These are phyloP conservation scores for Sclerodermus sp. DNA, from an alignment of 2,888 invertebrate genomes.

Conservation along the genomic window DNA sequence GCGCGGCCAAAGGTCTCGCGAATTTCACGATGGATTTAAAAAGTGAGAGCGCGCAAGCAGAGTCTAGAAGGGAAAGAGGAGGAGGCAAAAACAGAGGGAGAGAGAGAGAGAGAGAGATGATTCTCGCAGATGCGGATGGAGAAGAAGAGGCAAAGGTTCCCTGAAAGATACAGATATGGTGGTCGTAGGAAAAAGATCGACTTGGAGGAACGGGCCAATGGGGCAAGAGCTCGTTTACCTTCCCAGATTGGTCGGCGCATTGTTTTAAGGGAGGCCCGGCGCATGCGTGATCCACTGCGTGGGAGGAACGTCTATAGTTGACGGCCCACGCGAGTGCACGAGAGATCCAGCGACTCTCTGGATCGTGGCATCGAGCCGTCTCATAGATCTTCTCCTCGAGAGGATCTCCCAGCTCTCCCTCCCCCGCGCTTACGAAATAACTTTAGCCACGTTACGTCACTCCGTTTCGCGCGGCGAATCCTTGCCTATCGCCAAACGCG, in stretches of 20 bases:
- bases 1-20: too few relatives aligned
- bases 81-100: slow-evolving; percentile 2
- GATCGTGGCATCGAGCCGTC: too few relatives aligned
- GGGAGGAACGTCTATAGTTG: slow-evolving; percentile 48
- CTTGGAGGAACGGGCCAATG: slow-evolving; percentile 48
- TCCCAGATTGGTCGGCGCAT: slow-evolving; percentile 55
- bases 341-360: background rate
- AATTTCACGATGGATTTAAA: too few relatives aligned
- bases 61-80: slow-evolving; percentile 3
- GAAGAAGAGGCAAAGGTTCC: background rate
- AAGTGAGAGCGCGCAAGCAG: too few relatives aligned
- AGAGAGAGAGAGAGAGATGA: background rate
- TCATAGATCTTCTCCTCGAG: too few relatives aligned
- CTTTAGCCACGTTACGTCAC: too few relatives aligned
- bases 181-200: slow-evolving; percentile 40
- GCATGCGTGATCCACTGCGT: slow-evolving; percentile 50
- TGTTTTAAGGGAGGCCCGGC: slow-evolving; percentile 55
- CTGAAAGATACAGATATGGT: slow-evolving; percentile 2
- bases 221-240: slow-evolving; percentile 51
- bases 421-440: too few relatives aligned
- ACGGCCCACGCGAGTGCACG: slow-evolving; percentile 10
- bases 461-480: too few relatives aligned
- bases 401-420: too few relatives aligned
- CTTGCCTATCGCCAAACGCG: too few relatives aligned
- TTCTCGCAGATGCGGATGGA: too few relatives aligned